A percentile compares a stretch with the other conserved stretches of the same genome.
These are phyloP conservation scores for Psettodes erumei DNA, from an alignment of 2,113 vertebrate species.

Conservation along the genomic window DNA sequence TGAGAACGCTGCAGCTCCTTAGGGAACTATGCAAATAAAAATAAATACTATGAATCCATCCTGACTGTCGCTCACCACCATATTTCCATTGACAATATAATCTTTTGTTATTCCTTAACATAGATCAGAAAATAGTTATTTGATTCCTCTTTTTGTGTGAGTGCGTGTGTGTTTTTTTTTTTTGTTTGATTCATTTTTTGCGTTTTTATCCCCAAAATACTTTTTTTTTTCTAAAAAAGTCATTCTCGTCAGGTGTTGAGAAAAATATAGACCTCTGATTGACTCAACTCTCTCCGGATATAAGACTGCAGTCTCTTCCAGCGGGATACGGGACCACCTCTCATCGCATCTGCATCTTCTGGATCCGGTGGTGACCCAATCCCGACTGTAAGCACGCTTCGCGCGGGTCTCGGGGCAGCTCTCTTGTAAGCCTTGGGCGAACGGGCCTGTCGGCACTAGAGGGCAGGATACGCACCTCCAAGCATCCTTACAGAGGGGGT, in stretches of 20 bases:
- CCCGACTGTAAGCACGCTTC: conserved; percentile 69
- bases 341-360: conserved; percentile 45
- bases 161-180: conserved; percentile 19
- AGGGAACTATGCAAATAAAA: conserved; percentile 84
- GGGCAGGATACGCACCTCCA: conserved; percentile 52
- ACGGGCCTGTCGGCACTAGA: conserved; percentile 34
- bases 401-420: conserved; percentile 24
- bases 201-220: conserved; percentile 84
- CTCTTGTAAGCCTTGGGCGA: not conserved
- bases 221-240: conserved; percentile 81
- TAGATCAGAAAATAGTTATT: conserved; percentile 83
- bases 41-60: conserved; percentile 75
- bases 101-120: conserved; percentile 65
- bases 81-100: conserved; percentile 69
- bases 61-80: conserved; percentile 75
- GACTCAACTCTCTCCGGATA: conserved; percentile 70
- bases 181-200: conserved; percentile 72
- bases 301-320: conserved; percentile 63
- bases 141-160: conserved; percentile 66
- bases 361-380: conserved; percentile 54
- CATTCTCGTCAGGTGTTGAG: conserved; percentile 78
- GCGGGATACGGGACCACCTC: conserved; percentile 60
- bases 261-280: conserved; percentile 86
- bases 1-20: conserved; percentile 75
- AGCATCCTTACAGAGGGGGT: conserved; percentile 71